Evolutionary conservation across 2,888 invertebrate genomes (phyloP).

Genomic region (Lamellibrachia satsuma): DNA sequence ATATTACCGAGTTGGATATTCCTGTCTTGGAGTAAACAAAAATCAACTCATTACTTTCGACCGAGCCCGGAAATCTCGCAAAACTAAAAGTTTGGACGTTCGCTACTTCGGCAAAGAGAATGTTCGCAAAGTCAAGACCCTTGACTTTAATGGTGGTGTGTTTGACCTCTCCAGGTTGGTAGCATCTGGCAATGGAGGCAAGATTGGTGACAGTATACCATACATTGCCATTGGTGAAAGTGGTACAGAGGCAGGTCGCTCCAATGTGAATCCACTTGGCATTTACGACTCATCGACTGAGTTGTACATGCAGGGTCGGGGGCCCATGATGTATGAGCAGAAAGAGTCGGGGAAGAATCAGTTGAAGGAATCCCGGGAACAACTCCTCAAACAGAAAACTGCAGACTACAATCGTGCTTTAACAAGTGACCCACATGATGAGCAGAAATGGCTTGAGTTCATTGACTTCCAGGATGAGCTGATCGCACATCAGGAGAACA

Average conservation of each 20-base stretch:
- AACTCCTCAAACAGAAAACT: not conserved
- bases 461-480: conserved; percentile 65
- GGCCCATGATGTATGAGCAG: not conserved
- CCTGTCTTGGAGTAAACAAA: not conserved
- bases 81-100: not conserved
- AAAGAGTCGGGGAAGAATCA: not conserved
- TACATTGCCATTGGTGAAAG: conserved; percentile 1
- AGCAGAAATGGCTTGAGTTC: conserved; percentile 66
- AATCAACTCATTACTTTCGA: not conserved
- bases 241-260: not conserved
- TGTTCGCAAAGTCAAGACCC: not conserved
- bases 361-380: not conserved
- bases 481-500: conserved; percentile 22
- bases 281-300: conserved; percentile 21
- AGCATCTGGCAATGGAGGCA: not conserved
- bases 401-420: conserved; percentile 39
- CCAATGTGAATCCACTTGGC: conserved; percentile 18
- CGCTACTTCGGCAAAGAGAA: not conserved
- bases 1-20: not conserved
- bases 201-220: not conserved
- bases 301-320: conserved; percentile 7
- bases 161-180: not conserved
- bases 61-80: not conserved
- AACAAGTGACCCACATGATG: conserved; percentile 59
- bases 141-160: not conserved